These are phyloP conservation scores for Thryonomys swinderianus DNA, from an alignment of 2,113 vertebrate genomes.

Conservation along the genomic window DNA sequence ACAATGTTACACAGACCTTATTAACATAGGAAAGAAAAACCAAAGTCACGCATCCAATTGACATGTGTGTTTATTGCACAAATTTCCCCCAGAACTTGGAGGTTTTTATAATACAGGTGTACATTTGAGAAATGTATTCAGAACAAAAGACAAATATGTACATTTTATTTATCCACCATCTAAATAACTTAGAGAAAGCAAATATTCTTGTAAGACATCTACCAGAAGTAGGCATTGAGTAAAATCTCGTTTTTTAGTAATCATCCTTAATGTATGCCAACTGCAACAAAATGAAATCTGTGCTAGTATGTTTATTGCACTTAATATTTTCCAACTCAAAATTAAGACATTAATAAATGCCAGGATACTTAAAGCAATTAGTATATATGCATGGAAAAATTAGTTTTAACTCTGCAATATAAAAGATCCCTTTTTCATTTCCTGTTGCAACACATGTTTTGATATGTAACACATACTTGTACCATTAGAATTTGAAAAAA, in stretches of 20 bases:
- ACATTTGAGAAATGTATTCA: conserved; percentile 96
- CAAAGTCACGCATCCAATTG: conserved; percentile 80
- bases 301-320: conserved; percentile 79
- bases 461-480: conserved; percentile 76
- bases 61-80: conserved; percentile 98
- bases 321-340: conserved; percentile 81
- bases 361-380: conserved; percentile 76
- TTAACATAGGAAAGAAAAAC: conserved; percentile 54
- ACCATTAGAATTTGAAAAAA: conserved; percentile 73
- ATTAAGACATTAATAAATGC: conserved; percentile 88
- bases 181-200: conserved; percentile 95
- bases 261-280: conserved; percentile 83
- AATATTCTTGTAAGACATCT: conserved; percentile 85
- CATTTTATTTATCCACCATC: conserved; percentile 91
- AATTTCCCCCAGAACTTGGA: conserved; percentile 99
- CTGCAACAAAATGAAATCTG: conserved; percentile 75
- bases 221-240: conserved; percentile 75
- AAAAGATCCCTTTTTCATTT: conserved; percentile 84
- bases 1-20: not conserved
- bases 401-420: conserved; percentile 73
- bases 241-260: conserved; percentile 80
- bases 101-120: conserved; percentile 92
- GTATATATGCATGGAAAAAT: conserved; percentile 78
- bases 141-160: conserved; percentile 93
- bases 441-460: conserved; percentile 62